A percentile compares a stretch with the other conserved stretches of the same genome.
phyloP scores from a whole-genome alignment of 2,113 vertebrate genomes.

The Sebastes schlegelii region DNA sequence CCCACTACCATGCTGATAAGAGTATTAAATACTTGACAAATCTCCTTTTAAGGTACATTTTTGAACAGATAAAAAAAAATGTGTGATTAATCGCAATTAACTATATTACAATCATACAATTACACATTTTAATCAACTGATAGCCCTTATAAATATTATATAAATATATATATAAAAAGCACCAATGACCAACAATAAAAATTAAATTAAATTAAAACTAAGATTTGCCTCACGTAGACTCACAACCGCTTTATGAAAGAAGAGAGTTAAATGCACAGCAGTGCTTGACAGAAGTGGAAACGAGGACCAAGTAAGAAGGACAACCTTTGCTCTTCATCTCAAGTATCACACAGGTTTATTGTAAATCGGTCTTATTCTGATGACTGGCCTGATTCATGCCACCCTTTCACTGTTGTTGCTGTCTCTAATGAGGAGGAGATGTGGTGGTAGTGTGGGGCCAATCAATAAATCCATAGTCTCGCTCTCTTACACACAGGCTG shows the following conservation, averaged over 20 bases:
- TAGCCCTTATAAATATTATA: too few species aligned
- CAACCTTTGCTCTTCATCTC: neutral
- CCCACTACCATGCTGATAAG: too few species aligned
- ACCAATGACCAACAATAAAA: too few species aligned
- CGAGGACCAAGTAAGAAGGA: neutral
- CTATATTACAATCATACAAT: too few species aligned
- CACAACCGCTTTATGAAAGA: neutral
- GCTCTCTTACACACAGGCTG: neutral
- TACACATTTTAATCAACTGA: too few species aligned
- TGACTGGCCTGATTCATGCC: neutral
- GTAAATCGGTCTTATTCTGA: neutral
- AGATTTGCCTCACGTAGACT: neutral
- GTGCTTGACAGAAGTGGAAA: neutral
- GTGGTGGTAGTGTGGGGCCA: neutral
- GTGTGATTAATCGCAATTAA: too few species aligned
- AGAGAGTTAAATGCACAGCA: neutral
- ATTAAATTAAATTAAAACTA: neutral
- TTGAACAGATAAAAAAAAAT: too few species aligned
- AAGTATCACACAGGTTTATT: neutral
- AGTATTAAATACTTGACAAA: too few species aligned
- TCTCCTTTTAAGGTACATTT: too few species aligned
- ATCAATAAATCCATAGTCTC: constrained; percentile 50
- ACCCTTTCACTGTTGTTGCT: neutral
- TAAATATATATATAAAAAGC: too few species aligned
- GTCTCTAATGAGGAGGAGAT: constrained; percentile 27